Percentiles rank a stretch among this genome's conserved stretches.
Evolutionary conservation across 2,888 invertebrate species (phyloP).

Genomic region (Cataglyphis rosenhaueri): DNA sequence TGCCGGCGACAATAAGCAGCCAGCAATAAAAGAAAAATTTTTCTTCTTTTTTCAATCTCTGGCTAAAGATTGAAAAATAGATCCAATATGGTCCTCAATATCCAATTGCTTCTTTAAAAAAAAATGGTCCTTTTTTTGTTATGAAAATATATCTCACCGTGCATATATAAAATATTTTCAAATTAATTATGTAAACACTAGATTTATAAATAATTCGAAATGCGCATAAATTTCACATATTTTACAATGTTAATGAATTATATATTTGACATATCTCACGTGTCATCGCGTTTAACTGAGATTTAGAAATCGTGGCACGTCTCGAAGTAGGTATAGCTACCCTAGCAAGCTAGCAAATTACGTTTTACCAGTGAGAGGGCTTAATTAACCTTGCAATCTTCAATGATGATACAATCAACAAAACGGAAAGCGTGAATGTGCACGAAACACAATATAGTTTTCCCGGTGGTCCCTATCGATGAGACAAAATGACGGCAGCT

Average conservation of each 20-base stretch:
- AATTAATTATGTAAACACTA: background rate
- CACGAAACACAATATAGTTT: constrained; percentile 1
- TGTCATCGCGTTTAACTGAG: background rate
- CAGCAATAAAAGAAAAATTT: background rate
- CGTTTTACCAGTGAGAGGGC: background rate
- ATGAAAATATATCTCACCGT: background rate
- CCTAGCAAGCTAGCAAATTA: constrained; percentile 7
- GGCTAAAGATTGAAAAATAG: background rate
- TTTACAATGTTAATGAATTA: background rate
- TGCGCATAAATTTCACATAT: background rate
- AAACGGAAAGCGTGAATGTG: constrained; percentile 11
- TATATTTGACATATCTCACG: background rate
- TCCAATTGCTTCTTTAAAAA: background rate
- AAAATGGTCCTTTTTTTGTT: background rate
- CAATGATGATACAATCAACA: constrained; percentile 13
- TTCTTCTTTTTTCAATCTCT: background rate
- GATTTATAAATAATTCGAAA: background rate
- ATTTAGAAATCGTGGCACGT: constrained; percentile 7
- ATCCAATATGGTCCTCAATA: background rate
- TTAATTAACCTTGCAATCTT: constrained; percentile 34
- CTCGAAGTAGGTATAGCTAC: background rate
- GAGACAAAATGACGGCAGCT: constrained; percentile 56
- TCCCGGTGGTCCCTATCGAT: constrained; percentile 38
- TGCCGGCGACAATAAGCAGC: background rate
- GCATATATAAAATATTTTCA: background rate